These are phyloP conservation scores for Urocitellus parryii DNA, from an alignment of 2,113 vertebrate genomes.

Conservation along the genomic window DNA sequence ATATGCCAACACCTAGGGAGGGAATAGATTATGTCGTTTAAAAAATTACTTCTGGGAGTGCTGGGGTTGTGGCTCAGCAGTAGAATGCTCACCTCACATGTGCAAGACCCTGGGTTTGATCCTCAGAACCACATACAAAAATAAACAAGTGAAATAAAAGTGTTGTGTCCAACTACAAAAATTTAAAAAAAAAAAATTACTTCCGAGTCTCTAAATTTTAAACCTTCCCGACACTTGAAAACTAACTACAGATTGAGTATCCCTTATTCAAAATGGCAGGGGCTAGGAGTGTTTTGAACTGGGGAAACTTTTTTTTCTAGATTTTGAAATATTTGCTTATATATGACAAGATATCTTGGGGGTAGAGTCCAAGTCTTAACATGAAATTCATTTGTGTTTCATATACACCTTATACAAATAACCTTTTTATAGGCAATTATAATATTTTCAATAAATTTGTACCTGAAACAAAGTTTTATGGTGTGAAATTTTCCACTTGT, in stretches of 20 bases:
- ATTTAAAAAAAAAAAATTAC: neutral
- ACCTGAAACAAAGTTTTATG: neutral
- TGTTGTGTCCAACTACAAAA: no score
- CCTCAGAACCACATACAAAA: no score
- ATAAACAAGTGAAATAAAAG: no score
- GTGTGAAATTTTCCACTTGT: neutral
- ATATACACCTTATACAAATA: neutral
- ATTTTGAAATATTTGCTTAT: neutral
- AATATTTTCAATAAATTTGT: neutral
- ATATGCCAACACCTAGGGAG: neutral
- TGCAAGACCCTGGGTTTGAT: no score
- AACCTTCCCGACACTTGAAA: slow-evolving; percentile 38
- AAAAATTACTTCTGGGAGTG: neutral
- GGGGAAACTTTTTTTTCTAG: neutral
- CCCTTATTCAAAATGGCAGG: neutral
- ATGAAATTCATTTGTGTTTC: neutral
- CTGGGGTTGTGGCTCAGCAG: no score
- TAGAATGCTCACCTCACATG: no score
- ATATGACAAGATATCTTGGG: neutral
- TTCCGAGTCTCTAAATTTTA: slow-evolving; percentile 39
- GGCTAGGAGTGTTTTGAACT: neutral
- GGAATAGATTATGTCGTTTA: neutral
- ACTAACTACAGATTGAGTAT: neutral
- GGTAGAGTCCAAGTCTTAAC: neutral
- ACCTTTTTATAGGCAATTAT: no score